These are phyloP conservation scores for Cyclopterus lumpus DNA, from an alignment of 2,797 vertebrate genomes.

Conservation along the genomic window DNA sequence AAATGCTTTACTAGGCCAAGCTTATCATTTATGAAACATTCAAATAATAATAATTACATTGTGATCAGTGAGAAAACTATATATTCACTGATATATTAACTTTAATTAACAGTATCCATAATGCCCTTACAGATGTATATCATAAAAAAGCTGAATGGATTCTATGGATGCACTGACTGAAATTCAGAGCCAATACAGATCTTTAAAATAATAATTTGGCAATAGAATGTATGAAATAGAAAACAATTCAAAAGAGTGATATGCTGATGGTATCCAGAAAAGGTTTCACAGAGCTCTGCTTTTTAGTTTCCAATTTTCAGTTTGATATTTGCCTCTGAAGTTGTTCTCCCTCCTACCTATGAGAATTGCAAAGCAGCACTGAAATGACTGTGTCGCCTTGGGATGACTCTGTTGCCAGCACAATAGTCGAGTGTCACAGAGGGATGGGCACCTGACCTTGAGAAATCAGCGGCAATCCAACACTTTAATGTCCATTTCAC, in stretches of 20 bases:
- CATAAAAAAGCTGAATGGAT: neutral
- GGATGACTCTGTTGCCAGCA: conserved; percentile 54
- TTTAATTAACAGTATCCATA: neutral
- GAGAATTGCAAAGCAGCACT: conserved; percentile 41
- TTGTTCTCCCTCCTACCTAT: conserved; percentile 15
- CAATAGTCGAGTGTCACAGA: conserved; percentile 61
- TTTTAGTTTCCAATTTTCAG: conserved; percentile 27
- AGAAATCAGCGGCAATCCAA: conserved; percentile 82
- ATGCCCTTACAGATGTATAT: neutral
- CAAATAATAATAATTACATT: neutral
- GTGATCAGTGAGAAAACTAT: neutral
- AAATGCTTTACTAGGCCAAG: neutral
- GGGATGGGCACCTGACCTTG: conserved; percentile 82
- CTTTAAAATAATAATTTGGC: neutral
- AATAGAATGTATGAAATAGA: conserved; percentile 11
- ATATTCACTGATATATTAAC: neutral
- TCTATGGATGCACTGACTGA: neutral
- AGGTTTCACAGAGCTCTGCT: conserved; percentile 5
- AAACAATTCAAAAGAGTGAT: conserved; percentile 12
- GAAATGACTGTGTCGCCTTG: conserved; percentile 39
- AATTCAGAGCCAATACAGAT: neutral
- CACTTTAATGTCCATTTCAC: conserved; percentile 86
- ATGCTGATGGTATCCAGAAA: neutral
- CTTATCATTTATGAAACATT: neutral
- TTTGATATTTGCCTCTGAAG: conserved; percentile 39